Conservation (phyloP, 2,888 invertebrate species). For the Liodrosophila aerea region DNA sequence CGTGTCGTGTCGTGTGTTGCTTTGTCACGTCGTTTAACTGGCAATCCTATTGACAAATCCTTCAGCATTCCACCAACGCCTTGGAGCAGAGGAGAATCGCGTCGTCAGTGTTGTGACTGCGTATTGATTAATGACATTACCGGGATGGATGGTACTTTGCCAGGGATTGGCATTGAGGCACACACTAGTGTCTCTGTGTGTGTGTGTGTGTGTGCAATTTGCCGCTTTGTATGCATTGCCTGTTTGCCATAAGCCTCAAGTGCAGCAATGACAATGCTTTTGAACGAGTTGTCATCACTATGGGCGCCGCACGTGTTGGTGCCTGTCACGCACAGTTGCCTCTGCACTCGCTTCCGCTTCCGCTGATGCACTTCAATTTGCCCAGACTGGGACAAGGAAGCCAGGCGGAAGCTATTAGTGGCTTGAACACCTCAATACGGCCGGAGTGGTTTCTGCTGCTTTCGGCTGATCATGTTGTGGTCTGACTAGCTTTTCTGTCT, state of each 20-base stretch:
- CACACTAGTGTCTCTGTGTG: too few relatives aligned
- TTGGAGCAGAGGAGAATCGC: too few relatives aligned
- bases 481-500: constrained; percentile 21
- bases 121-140: constrained; percentile 57
- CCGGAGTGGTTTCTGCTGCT: constrained; percentile 15
- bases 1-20: constrained; percentile 24
- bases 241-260: constrained; percentile 27
- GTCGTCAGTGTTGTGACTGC: constrained; percentile 25
- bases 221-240: constrained; percentile 32
- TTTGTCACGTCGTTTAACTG: constrained; percentile 10
- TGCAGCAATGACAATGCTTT: constrained; percentile 34
- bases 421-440: constrained; percentile 39
- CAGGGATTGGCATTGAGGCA: constrained; percentile 25
- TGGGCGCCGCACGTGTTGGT: constrained; percentile 31
- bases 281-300: constrained; percentile 40
- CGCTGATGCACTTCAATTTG: constrained; percentile 41
- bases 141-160: constrained; percentile 21
- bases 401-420: constrained; percentile 21
- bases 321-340: constrained; percentile 22
- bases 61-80: constrained; percentile 13
- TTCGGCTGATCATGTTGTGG: not conserved
- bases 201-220: constrained; percentile 54
- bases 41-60: constrained; percentile 43
- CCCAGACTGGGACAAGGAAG: constrained; percentile 7
- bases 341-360: constrained; percentile 1